phyloP scores from a whole-genome alignment of 2,113 vertebrate species.

The Paedocypris sp. region DNA sequence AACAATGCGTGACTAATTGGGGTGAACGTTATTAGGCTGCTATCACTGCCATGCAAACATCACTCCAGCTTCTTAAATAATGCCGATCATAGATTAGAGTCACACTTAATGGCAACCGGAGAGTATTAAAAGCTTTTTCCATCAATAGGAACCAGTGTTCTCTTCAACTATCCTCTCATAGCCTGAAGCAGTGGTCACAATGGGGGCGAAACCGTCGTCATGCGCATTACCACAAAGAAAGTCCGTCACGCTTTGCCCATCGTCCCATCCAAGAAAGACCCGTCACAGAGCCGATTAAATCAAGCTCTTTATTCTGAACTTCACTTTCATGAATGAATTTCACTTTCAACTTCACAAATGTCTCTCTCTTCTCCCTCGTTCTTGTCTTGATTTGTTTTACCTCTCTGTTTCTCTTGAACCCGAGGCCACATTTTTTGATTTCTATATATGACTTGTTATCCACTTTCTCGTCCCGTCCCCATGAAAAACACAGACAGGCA shows the following conservation, averaged over 20 bases:
- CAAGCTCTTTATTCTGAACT: conserved; percentile 86
- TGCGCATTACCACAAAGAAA: conserved; percentile 65
- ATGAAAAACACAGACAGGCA: conserved; percentile 10
- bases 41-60: conserved; percentile 34
- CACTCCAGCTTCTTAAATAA: conserved; percentile 61
- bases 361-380: conserved; percentile 65
- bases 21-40: conserved; percentile 23
- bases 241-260: conserved; percentile 59
- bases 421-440: conserved; percentile 75
- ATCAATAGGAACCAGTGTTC: conserved; percentile 86
- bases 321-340: conserved; percentile 80
- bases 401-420: conserved; percentile 38
- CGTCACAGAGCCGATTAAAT: conserved; percentile 92
- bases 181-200: conserved; percentile 79
- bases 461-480: neutral
- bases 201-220: conserved; percentile 67
- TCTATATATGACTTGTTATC: conserved; percentile 59
- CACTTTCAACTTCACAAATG: conserved; percentile 91
- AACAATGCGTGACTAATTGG: conserved; percentile 29
- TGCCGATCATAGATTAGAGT: conserved; percentile 58
- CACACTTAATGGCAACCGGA: conserved; percentile 58
- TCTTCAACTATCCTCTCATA: conserved; percentile 66
- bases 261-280: conserved; percentile 48
- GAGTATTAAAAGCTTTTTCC: conserved; percentile 58
- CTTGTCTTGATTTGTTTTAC: conserved; percentile 7